Evolutionary conservation across 2,113 vertebrate genomes (phyloP), one percentile per base, ranked within the genome.

Genomic region (Calypte anna): DNA sequence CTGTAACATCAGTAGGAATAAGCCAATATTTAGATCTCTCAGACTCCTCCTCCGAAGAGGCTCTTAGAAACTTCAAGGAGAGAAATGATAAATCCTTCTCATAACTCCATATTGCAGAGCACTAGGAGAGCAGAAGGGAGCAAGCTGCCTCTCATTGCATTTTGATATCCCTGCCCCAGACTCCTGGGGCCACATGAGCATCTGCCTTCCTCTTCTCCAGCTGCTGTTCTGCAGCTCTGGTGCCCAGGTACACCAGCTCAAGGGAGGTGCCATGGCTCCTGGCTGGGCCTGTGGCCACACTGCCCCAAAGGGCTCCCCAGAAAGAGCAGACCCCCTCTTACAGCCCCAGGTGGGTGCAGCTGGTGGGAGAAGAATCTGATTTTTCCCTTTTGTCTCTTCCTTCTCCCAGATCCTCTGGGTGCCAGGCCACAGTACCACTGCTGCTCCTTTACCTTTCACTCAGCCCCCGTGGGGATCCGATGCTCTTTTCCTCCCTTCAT

Each of bases 71-170:
- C 74, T 78, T 90, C 53, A 36, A 62, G 93, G 80, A 83, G 38
- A 88, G 82, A 94, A 90, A 74, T 72, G 73, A 94, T 91, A 93
- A 92, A 94, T 73, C 44, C 72, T 92, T 62, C 74, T 82, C 84
- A 70, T 82, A 95, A 94, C 84, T 93, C 89, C 73, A 63, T 77
- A 82, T 85, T 6, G 8, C 63, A 48, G 48, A 80, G 91, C 0
- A 0, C 43, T 75, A 73, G 58, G 78, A 66, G 8, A 92, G 46
- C 70, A 90, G 84, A 74, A 66, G 55, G 28, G 58, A 64, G 30
- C 24, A 58, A 80, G n/a, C 28, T 48, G 68, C 40, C 66, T 40
- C 79, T 40, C 14, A 24, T 14, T 63, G 59, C 63, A 38, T 91
- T 68, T 62, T 3, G 2, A 67, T 9, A 66, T 40, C 51, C 63